Base-by-base conservation (phyloP, 2,113 vertebrate genomes). In the Parotia lawesii region DNA sequence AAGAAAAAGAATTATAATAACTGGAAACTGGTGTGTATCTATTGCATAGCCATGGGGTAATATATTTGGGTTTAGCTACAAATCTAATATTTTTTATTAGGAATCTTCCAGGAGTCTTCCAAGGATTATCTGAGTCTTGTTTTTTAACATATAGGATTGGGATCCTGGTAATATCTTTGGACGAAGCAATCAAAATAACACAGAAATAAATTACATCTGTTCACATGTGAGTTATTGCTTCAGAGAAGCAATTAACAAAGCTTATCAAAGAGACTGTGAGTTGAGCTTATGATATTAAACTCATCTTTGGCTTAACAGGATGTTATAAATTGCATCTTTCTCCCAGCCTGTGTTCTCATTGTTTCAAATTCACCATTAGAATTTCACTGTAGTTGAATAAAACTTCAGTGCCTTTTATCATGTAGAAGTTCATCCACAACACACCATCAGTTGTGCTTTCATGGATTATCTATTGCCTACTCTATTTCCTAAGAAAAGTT, bases 101-200 rank as follows among this genome's bases (percentile, higher is more conserved):
- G 16, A 73, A 54, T 58, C 14, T 66, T 48, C 33, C 37, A 31
- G 27, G 8, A 47, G 8, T 58, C 27, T 86, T 58, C 23, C 23
- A 76, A 76, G 19, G 33, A 40, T 53, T 94, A 44, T 56, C 37
- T 58, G 15, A 75, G 40, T 50, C 13, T 25, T 70, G 5, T 70
- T 76, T 79, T 35, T 35, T 64, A 40, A 21, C 3, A 5, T 40
- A 13, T 4, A 25, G 11, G 11, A 35, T 35, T 35, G 15, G 8
- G 21, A 48, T 40, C 11, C 16, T 47, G 56, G 16, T 40, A 44
- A 35, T 5, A 13, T 40, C 29, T 70, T 77, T 42, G 35, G 57
- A 25, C 0, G 0, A 69, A 90, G 50, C 15, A 62, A 62, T 0
- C 3, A 71, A 40, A 70, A 44, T n/a, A 81, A 11, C 7, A 67